phyloP scores from a whole-genome alignment of 2,888 invertebrate genomes.

The Ophion slaviceki region DNA sequence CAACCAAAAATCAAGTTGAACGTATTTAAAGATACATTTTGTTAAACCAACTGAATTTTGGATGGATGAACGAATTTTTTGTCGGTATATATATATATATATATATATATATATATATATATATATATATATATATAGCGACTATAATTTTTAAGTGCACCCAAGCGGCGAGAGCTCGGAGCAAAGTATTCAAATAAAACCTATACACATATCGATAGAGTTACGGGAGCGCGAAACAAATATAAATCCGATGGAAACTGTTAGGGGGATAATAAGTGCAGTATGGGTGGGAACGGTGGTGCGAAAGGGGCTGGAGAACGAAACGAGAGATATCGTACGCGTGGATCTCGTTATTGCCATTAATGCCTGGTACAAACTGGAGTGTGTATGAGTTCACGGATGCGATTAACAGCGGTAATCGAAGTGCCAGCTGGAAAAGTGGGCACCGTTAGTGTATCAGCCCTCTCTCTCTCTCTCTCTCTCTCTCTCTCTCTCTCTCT shows the following conservation, averaged over 20 bases:
- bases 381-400: conserved; percentile 20
- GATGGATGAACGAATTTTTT: no score
- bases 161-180: neutral
- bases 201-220: neutral
- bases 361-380: conserved; percentile 43
- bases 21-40: no score
- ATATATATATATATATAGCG: no score
- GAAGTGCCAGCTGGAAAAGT: conserved; percentile 58
- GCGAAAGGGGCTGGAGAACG: neutral
- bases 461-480: neutral
- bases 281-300: neutral
- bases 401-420: conserved; percentile 56
- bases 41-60: no score
- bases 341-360: conserved; percentile 51
- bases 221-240: neutral
- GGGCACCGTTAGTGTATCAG: conserved; percentile 46
- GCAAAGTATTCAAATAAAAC: neutral
- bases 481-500: conserved; percentile 2
- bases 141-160: conserved; percentile 34
- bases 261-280: neutral
- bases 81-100: no score
- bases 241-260: conserved; percentile 13
- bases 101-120: no score
- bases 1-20: no score
- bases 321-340: conserved; percentile 27